A percentile compares a stretch with the other conserved stretches of the same genome.
phyloP scores from a whole-genome alignment of 2,797 vertebrate species.

The Rhadinocentrus ornatus region DNA sequence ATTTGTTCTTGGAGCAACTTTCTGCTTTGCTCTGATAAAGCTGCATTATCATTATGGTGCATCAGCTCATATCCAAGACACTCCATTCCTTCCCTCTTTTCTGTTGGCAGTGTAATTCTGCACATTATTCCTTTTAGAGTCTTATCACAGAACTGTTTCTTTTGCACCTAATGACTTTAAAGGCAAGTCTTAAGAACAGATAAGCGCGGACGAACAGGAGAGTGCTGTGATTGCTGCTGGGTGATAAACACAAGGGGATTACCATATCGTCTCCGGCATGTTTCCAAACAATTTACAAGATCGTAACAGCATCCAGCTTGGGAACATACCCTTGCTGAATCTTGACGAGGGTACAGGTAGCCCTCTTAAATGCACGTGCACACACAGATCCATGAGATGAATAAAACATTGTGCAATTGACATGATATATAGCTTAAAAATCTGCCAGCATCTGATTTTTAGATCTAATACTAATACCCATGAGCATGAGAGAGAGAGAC shows the following conservation, averaged over 20 bases:
- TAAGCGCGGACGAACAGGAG: slow-evolving; percentile 73
- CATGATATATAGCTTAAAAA: slow-evolving; percentile 81
- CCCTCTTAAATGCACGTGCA: slow-evolving; percentile 31
- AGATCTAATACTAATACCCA: slow-evolving; percentile 76
- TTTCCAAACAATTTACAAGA: slow-evolving; percentile 78
- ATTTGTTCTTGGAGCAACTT: slow-evolving; percentile 44
- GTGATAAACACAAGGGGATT: slow-evolving; percentile 80
- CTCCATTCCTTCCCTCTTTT: slow-evolving; percentile 34
- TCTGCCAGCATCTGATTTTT: slow-evolving; percentile 71
- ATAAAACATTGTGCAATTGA: slow-evolving; percentile 85
- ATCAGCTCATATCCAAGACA: slow-evolving; percentile 61
- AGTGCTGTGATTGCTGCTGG: slow-evolving; percentile 66
- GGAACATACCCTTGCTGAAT: slow-evolving; percentile 51
- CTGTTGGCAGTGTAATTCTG: slow-evolving; percentile 58
- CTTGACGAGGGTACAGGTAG: slow-evolving; percentile 76
- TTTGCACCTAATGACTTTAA: slow-evolving; percentile 78
- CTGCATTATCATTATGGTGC: slow-evolving; percentile 55
- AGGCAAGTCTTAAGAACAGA: slow-evolving; percentile 71
- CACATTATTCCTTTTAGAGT: slow-evolving; percentile 71
- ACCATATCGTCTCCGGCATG: slow-evolving; percentile 67
- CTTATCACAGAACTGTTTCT: slow-evolving; percentile 69
- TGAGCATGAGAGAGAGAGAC: slow-evolving; percentile 50
- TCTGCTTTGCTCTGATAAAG: slow-evolving; percentile 68
- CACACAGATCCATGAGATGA: slow-evolving; percentile 60
- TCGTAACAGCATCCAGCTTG: slow-evolving; percentile 68